Evolutionary conservation across 2,797 vertebrate genomes (phyloP).

Genomic region (Rhinoraja longicauda): DNA sequence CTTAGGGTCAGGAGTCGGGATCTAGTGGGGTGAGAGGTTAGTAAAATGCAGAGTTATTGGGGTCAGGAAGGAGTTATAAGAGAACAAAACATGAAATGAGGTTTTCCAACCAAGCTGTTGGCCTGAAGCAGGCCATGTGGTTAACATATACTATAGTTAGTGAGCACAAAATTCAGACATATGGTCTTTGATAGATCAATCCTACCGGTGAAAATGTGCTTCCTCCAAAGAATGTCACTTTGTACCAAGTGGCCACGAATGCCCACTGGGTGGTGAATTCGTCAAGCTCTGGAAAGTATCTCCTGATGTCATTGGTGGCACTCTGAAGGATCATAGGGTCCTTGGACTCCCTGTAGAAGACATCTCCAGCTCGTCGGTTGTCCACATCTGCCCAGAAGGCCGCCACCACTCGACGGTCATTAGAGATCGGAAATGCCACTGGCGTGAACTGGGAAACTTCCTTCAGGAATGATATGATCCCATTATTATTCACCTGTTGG

Average conservation of each 20-base stretch:
- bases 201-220: constrained; percentile 79
- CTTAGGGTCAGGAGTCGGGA: too few relatives aligned
- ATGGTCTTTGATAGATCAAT: background rate
- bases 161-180: background rate
- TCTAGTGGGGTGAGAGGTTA: too few relatives aligned
- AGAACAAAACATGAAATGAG: too few relatives aligned
- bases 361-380: constrained; percentile 76
- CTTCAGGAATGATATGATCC: constrained; percentile 89
- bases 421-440: constrained; percentile 89
- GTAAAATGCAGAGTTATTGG: too few relatives aligned
- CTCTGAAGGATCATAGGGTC: constrained; percentile 63
- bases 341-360: constrained; percentile 81
- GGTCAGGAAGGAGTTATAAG: too few relatives aligned
- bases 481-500: constrained; percentile 91
- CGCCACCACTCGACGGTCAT: constrained; percentile 86
- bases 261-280: constrained; percentile 79
- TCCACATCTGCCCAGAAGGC: constrained; percentile 97
- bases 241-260: constrained; percentile 84
- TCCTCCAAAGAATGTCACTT: constrained; percentile 93
- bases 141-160: background rate
- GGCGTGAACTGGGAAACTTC: constrained; percentile 97
- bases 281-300: constrained; percentile 78
- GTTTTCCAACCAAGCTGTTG: background rate
- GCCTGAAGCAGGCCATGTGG: background rate
- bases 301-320: constrained; percentile 68